These are phyloP conservation scores for Adelges cooleyi DNA, from an alignment of 1,140 invertebrate genomes.

Conservation along the genomic window DNA sequence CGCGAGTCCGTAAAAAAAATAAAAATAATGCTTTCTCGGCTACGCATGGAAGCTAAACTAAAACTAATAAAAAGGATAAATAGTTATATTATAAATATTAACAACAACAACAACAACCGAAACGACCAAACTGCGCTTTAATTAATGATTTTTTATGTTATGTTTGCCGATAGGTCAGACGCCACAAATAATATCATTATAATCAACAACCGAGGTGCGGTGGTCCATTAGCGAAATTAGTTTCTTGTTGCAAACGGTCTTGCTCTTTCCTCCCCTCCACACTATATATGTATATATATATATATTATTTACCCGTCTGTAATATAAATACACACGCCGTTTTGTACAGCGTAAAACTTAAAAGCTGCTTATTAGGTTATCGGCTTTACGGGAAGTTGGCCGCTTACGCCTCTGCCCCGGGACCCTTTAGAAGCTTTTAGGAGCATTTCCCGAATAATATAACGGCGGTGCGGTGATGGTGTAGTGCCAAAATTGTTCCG, in stretches of 20 bases:
- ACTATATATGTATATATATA: too few relatives aligned
- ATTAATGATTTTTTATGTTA: background rate
- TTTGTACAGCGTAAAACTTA: conserved; percentile 28
- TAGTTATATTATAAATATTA: too few relatives aligned
- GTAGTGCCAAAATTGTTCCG: conserved; percentile 22
- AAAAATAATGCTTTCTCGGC: too few relatives aligned
- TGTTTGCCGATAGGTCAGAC: conserved; percentile 1
- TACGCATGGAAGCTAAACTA: too few relatives aligned
- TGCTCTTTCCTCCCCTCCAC: background rate
- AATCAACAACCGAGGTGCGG: conserved; percentile 15
- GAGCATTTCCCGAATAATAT: background rate
- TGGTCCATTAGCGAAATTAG: conserved; percentile 27
- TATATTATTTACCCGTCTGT: too few relatives aligned
- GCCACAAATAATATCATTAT: conserved; percentile 17
- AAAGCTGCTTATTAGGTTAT: conserved; percentile 29
- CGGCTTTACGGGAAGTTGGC: conserved; percentile 24
- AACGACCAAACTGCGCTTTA: too few relatives aligned
- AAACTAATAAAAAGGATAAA: too few relatives aligned
- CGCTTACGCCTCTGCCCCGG: background rate
- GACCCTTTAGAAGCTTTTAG: conserved; percentile 8
- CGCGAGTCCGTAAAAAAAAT: too few relatives aligned
- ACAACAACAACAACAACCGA: too few relatives aligned
- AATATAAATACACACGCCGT: conserved; percentile 25
- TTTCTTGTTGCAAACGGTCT: conserved; percentile 21
- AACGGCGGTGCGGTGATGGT: background rate